Conservation (phyloP, 2,797 vertebrate species). For the Pelochelys cantorii region DNA sequence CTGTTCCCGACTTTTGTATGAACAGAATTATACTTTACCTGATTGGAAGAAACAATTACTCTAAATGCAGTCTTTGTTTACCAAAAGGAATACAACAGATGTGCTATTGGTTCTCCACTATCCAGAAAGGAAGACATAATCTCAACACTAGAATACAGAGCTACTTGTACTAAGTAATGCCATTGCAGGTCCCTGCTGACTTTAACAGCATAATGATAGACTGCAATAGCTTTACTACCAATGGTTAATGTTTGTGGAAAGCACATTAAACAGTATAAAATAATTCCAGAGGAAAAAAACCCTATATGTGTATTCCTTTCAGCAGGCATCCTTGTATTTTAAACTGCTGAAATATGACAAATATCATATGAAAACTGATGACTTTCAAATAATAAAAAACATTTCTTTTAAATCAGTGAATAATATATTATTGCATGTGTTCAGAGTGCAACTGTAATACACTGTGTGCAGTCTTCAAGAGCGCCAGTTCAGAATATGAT, state of each 20-base stretch:
- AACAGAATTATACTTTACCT: accelerated
- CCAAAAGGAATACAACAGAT: conserved; percentile 21
- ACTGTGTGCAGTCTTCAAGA: background rate
- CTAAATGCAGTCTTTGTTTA: background rate
- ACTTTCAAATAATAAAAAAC: background rate
- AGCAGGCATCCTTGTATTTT: background rate
- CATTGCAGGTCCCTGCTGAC: background rate
- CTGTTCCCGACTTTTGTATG: background rate
- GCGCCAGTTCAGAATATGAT: background rate
- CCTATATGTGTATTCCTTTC: background rate
- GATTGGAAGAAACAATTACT: background rate
- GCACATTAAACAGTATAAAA: background rate
- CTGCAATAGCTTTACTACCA: background rate
- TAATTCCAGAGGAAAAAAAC: background rate
- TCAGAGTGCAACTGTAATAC: background rate
- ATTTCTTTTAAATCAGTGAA: background rate
- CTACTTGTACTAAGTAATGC: conserved; percentile 16
- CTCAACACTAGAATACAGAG: conserved; percentile 32
- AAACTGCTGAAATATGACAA: background rate
- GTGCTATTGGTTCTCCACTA: conserved; percentile 19
- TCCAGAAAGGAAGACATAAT: conserved; percentile 26
- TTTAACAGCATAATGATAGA: conserved; percentile 8
- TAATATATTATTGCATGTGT: background rate
- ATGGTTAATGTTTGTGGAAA: conserved; percentile 4
- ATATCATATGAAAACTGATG: background rate